Evolutionary conservation across 2,797 vertebrate genomes (phyloP).

Genomic region (Sebastes ruberrimus): DNA sequence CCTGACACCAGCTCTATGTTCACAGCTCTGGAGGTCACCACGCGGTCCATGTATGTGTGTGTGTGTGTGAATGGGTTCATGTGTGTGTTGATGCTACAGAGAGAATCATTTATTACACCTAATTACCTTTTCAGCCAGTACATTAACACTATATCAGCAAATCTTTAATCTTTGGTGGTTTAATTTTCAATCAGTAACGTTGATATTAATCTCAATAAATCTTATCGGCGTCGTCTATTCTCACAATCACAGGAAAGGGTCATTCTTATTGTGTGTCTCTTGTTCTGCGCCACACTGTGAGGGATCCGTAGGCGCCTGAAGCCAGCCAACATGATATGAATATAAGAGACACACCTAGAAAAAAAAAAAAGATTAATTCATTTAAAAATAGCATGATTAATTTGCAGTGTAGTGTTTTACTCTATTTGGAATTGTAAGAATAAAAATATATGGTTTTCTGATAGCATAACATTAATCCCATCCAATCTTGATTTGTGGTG

Average conservation of each 20-base stretch:
- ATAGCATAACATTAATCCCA: neutral
- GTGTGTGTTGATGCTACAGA: neutral
- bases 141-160: conserved; percentile 35
- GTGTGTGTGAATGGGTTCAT: neutral
- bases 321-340: neutral
- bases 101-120: conserved; percentile 34
- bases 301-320: neutral
- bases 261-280: neutral
- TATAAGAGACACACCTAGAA: neutral
- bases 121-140: conserved; percentile 32
- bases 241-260: conserved; percentile 4
- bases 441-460: neutral
- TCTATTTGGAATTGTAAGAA: neutral
- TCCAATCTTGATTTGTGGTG: neutral
- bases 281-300: neutral
- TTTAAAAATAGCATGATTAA: neutral
- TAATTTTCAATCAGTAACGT: conserved; percentile 44
- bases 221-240: conserved; percentile 30
- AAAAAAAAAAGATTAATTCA: neutral
- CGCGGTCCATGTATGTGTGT: conserved; percentile 6
- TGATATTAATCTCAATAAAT: conserved; percentile 39
- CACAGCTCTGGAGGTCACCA: conserved; percentile 70
- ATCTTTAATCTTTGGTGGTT: conserved; percentile 40
- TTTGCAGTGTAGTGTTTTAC: neutral
- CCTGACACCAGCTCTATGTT: conserved; percentile 63